These are phyloP conservation scores for Melanostoma scalare DNA, from an alignment of 2,888 invertebrate species.

Conservation along the genomic window DNA sequence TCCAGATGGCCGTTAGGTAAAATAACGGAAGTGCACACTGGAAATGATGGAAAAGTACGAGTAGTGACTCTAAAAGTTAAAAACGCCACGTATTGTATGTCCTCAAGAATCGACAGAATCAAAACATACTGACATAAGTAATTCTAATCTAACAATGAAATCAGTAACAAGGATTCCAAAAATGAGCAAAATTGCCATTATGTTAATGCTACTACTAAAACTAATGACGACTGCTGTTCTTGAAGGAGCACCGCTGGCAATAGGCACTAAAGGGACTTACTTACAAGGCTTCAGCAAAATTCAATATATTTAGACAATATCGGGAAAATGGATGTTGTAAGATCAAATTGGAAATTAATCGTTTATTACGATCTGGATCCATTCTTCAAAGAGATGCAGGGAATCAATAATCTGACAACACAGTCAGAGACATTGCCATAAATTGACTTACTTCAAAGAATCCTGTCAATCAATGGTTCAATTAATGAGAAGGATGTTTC, in stretches of 20 bases:
- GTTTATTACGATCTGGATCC: conserved; percentile 17
- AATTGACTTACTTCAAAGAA: too few species aligned
- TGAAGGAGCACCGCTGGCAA: neutral
- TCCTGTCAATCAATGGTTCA: too few species aligned
- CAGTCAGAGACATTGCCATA: neutral
- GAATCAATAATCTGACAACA: conserved; percentile 5
- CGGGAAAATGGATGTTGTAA: neutral
- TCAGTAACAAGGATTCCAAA: too few species aligned
- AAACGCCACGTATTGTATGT: neutral
- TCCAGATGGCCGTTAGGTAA: neutral
- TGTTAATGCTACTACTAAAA: neutral
- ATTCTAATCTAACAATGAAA: too few species aligned
- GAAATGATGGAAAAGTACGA: neutral
- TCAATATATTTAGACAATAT: neutral
- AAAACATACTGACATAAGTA: too few species aligned
- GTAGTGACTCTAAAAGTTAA: neutral
- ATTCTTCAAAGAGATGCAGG: conserved; percentile 5
- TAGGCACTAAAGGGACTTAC: conserved; percentile 18
- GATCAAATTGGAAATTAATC: conserved; percentile 6
- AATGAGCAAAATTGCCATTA: conserved; percentile 15
- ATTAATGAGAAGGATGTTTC: too few species aligned
- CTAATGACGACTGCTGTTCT: neutral
- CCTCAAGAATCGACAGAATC: neutral
- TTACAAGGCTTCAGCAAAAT: conserved; percentile 7
- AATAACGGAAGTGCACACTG: conserved; percentile 1